A percentile compares a stretch with the other conserved stretches of the same genome.
These are phyloP conservation scores for Limonius californicus DNA, from an alignment of 1,140 invertebrate genomes.

Conservation along the genomic window DNA sequence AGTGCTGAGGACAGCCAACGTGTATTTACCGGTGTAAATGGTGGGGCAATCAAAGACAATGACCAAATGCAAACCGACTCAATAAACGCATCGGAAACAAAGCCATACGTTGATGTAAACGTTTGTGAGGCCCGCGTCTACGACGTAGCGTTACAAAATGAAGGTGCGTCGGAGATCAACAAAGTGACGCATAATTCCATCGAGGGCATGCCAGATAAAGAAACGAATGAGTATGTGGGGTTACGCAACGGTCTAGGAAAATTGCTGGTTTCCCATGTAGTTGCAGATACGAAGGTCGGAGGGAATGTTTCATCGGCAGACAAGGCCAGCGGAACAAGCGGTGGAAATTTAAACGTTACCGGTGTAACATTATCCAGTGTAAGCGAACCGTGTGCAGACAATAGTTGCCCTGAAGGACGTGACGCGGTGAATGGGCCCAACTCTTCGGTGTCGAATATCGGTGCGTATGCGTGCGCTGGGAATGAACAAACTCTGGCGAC, in stretches of 20 bases:
- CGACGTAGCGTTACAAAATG: neutral
- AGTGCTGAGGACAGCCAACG: neutral
- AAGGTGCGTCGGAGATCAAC: neutral
- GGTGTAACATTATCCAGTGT: slow-evolving; percentile 2
- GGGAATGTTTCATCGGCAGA: neutral
- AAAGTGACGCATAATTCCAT: neutral
- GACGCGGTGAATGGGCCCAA: slow-evolving; percentile 10
- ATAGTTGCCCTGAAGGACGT: slow-evolving; percentile 11
- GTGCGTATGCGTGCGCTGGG: slow-evolving; percentile 9
- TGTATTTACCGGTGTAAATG: neutral
- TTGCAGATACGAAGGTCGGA: neutral
- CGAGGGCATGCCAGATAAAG: neutral
- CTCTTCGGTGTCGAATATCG: slow-evolving; percentile 18
- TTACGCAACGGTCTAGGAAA: neutral
- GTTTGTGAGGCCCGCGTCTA: neutral
- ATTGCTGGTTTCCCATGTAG: neutral
- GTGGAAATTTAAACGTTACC: neutral
- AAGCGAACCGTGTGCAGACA: slow-evolving; percentile 6
- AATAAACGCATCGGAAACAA: neutral
- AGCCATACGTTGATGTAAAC: neutral
- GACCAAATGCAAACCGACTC: slow-evolving; percentile 7
- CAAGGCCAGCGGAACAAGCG: neutral
- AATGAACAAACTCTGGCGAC: slow-evolving; percentile 3
- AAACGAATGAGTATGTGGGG: neutral
- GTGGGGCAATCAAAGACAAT: slow-evolving; percentile 10